Percentiles rank a stretch among this genome's conserved stretches.
Evolutionary conservation across 2,113 vertebrate species (phyloP).

Genomic region (Illadopsis cleaveri): DNA sequence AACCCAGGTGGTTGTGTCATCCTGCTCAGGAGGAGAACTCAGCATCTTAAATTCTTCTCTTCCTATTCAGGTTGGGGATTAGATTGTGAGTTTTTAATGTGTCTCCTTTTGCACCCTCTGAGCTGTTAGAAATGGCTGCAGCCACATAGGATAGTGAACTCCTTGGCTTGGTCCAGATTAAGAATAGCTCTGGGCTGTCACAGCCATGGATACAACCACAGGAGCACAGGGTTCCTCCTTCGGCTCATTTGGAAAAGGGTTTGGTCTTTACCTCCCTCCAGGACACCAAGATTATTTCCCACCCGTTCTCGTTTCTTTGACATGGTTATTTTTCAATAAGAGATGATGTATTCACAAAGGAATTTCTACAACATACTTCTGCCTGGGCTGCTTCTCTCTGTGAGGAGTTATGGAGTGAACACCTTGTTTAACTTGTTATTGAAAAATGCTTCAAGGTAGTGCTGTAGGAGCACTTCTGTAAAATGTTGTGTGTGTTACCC

Average conservation of each 20-base stretch:
- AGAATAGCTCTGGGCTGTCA: not conserved
- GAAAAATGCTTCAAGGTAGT: not conserved
- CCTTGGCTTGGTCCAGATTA: not conserved
- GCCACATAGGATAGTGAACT: not conserved
- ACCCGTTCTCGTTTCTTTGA: not conserved
- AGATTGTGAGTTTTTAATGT: not conserved
- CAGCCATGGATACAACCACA: not conserved
- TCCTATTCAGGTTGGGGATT: not conserved
- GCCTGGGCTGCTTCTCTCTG: not conserved
- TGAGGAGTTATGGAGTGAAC: rapidly evolving
- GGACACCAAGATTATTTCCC: not conserved
- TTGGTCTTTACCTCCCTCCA: not conserved
- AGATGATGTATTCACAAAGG: not conserved
- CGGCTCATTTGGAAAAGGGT: not conserved
- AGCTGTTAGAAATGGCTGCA: not conserved
- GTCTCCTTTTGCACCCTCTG: not conserved
- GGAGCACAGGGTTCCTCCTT: not conserved
- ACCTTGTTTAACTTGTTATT: not conserved
- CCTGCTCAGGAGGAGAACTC: not conserved
- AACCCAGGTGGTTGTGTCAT: not conserved
- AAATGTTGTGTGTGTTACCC: not conserved
- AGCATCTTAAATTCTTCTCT: not conserved
- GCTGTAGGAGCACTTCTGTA: not conserved
- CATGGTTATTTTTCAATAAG: not conserved
- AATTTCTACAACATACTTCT: not conserved